phyloP scores from a whole-genome alignment of 2,113 vertebrate genomes.

The Gobio gobio region DNA sequence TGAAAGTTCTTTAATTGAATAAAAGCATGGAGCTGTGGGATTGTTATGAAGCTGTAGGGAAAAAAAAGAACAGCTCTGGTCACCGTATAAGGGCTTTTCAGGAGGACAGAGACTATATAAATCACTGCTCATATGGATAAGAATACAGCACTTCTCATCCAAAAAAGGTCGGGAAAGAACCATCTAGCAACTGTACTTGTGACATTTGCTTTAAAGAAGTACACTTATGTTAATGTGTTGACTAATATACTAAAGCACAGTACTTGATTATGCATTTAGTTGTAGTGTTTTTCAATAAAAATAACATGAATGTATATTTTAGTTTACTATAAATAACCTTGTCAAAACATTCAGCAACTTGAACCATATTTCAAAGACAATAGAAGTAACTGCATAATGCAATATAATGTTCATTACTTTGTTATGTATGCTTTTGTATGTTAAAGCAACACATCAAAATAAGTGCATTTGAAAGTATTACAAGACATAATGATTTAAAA shows the following conservation, averaged over 20 bases:
- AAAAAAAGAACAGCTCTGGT: slow-evolving; percentile 46
- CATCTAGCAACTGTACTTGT: background rate
- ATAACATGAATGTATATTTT: no score
- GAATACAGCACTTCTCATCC: slow-evolving; percentile 58
- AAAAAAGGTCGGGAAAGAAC: slow-evolving; percentile 73
- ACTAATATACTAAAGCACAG: no score
- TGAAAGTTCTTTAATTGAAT: slow-evolving; percentile 37
- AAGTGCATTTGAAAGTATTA: background rate
- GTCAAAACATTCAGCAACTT: no score
- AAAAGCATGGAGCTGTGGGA: slow-evolving; percentile 50
- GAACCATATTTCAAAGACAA: no score
- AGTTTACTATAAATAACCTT: no score
- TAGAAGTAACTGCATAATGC: no score
- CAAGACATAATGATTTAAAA: background rate
- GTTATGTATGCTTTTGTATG: background rate
- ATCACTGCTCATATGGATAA: slow-evolving; percentile 54
- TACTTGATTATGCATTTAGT: no score
- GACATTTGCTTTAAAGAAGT: background rate
- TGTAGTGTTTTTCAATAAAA: no score
- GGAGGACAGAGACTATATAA: slow-evolving; percentile 54
- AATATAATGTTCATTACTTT: background rate
- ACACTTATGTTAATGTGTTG: no score
- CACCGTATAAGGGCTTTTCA: slow-evolving; percentile 68
- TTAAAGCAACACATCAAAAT: background rate
- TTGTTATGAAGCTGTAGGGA: slow-evolving; percentile 50